A percentile compares a stretch with the other conserved stretches of the same genome.
phyloP scores from a whole-genome alignment of 2,113 vertebrate genomes.

The Calyptomena viridis region DNA sequence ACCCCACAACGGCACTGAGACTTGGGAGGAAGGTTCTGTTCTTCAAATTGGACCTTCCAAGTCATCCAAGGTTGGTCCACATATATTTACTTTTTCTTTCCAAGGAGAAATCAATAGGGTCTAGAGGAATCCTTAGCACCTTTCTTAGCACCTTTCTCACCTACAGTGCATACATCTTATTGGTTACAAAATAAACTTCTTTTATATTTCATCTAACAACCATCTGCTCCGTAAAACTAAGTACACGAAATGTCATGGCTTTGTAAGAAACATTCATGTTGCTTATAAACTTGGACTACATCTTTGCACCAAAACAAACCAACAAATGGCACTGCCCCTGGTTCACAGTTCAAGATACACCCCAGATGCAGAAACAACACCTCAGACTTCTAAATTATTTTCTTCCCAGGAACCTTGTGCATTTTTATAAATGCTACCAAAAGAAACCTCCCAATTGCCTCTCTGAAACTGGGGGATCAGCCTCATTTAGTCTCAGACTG shows the following conservation, averaged over 20 bases:
- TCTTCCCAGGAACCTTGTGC: neutral
- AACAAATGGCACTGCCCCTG: neutral
- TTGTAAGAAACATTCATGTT: neutral
- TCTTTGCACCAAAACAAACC: neutral
- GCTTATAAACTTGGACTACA: neutral
- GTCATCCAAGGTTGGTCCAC: neutral
- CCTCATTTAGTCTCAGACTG: neutral
- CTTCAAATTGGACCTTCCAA: neutral
- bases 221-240: neutral
- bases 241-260: neutral
- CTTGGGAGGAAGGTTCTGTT: neutral
- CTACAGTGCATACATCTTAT: neutral
- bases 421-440: neutral
- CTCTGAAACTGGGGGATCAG: neutral
- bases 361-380: neutral
- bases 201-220: neutral
- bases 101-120: neutral
- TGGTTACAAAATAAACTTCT: neutral
- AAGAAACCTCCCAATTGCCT: neutral
- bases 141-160: neutral
- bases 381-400: neutral
- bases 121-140: neutral
- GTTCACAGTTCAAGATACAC: neutral
- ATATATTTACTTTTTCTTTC: neutral
- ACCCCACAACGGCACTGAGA: neutral